phyloP scores from a whole-genome alignment of 1,140 invertebrate genomes.

The Diploscapter pachys region DNA sequence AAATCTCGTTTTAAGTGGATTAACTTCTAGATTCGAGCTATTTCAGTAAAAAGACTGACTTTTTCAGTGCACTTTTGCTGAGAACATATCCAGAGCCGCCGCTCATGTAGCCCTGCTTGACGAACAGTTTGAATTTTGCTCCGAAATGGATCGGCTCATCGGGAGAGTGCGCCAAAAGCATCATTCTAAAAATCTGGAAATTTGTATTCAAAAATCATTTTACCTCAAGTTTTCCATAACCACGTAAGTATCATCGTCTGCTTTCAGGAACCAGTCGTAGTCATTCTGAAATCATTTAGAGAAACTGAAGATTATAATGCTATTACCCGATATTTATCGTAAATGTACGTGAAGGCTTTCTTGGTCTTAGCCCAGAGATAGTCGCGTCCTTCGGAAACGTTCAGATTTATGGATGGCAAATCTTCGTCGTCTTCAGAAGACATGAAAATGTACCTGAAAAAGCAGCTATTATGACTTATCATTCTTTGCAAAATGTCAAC shows the following conservation, averaged over 20 bases:
- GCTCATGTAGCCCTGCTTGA: slow-evolving; percentile 77
- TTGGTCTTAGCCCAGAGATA: slow-evolving; percentile 94
- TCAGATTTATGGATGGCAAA: slow-evolving; percentile 62
- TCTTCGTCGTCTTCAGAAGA: slow-evolving; percentile 55
- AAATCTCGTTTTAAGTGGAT: background rate
- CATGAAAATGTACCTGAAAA: slow-evolving; percentile 63
- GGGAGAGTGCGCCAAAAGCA: slow-evolving; percentile 40
- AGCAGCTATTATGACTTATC: no score
- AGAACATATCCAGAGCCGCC: slow-evolving; percentile 69
- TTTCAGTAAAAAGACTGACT: slow-evolving; percentile 2
- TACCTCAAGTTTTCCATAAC: slow-evolving; percentile 59
- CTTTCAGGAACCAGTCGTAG: slow-evolving; percentile 61
- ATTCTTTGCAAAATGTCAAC: background rate
- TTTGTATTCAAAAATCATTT: no score
- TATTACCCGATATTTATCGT: slow-evolving; percentile 57
- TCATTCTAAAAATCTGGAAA: background rate
- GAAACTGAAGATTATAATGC: slow-evolving; percentile 10
- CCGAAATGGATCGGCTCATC: slow-evolving; percentile 60
- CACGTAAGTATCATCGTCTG: slow-evolving; percentile 61
- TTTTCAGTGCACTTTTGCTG: slow-evolving; percentile 60
- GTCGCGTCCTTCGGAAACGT: slow-evolving; percentile 79
- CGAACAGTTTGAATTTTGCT: slow-evolving; percentile 60
- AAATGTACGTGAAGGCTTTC: slow-evolving; percentile 74
- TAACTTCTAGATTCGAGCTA: no score
- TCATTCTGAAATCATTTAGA: slow-evolving; percentile 40